A percentile compares a stretch with the other conserved stretches of the same genome.
phyloP scores from a whole-genome alignment of 1,140 invertebrate genomes.

The Dendroctonus valens region DNA sequence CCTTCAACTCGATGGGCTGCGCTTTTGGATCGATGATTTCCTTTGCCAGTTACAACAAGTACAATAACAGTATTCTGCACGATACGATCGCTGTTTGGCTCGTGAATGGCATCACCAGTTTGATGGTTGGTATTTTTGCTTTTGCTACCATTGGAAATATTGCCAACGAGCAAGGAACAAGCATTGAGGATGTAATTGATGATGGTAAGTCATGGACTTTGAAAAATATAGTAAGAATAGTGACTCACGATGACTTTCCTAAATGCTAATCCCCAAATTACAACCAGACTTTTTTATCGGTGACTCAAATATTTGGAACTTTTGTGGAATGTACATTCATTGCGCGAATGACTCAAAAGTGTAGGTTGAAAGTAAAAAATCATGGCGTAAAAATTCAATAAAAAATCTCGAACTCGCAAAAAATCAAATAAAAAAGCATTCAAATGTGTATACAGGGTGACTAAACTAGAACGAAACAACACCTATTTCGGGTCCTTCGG shows the following conservation, averaged over 20 bases:
- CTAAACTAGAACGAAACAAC: no score
- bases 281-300: no score
- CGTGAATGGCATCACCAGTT: constrained; percentile 79
- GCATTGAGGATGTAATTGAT: constrained; percentile 76
- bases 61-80: constrained; percentile 84
- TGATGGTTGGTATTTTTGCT: constrained; percentile 83
- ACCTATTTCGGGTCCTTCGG: no score
- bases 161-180: constrained; percentile 73
- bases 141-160: constrained; percentile 88
- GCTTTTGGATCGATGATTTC: constrained; percentile 92
- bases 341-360: no score
- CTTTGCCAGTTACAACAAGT: constrained; percentile 93
- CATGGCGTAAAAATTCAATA: no score
- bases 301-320: no score
- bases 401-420: no score
- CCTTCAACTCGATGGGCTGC: constrained; percentile 90
- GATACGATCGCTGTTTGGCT: constrained; percentile 80
- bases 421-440: no score
- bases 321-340: no score
- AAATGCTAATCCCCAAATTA: background rate
- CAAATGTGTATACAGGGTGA: no score
- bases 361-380: no score
- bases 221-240: background rate
- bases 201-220: constrained; percentile 63
- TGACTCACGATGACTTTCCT: background rate